phyloP scores from a whole-genome alignment of 2,888 invertebrate species.

The Melieria picta region DNA sequence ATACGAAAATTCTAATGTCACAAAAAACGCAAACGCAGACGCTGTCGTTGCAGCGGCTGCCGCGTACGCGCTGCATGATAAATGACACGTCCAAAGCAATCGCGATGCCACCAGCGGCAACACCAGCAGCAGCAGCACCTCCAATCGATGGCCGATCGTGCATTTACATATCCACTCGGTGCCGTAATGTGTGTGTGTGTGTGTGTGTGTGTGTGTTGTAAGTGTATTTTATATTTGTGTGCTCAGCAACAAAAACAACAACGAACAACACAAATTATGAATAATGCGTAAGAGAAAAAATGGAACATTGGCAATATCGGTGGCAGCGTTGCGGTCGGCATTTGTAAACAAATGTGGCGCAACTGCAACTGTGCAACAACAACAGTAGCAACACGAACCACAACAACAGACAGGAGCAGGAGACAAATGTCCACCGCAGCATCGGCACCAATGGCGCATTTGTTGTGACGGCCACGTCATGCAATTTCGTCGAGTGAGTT shows the following conservation, averaged over 20 bases:
- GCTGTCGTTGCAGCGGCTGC: not conserved
- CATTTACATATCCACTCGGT: not conserved
- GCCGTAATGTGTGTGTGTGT: conserved; percentile 4
- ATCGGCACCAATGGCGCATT: not conserved
- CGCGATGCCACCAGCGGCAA: not conserved
- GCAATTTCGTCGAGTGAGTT: conserved; percentile 15
- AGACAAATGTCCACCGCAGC: conserved; percentile 16
- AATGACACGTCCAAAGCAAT: conserved; percentile 13
- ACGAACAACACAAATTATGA: conserved; percentile 3
- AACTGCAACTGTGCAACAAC: not conserved
- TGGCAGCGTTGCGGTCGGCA: too few relatives aligned
- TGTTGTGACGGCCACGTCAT: not conserved
- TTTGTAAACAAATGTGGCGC: conserved; percentile 15
- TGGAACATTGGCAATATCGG: not conserved
- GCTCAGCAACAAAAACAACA: too few relatives aligned
- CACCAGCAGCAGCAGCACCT: conserved; percentile 1
- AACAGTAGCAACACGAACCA: not conserved
- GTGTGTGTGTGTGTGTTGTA: not conserved
- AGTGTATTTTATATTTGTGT: too few relatives aligned
- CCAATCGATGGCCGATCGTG: conserved; percentile 17
- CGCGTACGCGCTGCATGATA: conserved; percentile 10
- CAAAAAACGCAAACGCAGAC: too few relatives aligned
- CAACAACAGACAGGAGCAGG: not conserved
- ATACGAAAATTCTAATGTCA: too few relatives aligned
- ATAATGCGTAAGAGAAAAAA: conserved; percentile 12